Base-by-base conservation (phyloP, 1,140 invertebrate species). In the Heterodera carotae region DNA sequence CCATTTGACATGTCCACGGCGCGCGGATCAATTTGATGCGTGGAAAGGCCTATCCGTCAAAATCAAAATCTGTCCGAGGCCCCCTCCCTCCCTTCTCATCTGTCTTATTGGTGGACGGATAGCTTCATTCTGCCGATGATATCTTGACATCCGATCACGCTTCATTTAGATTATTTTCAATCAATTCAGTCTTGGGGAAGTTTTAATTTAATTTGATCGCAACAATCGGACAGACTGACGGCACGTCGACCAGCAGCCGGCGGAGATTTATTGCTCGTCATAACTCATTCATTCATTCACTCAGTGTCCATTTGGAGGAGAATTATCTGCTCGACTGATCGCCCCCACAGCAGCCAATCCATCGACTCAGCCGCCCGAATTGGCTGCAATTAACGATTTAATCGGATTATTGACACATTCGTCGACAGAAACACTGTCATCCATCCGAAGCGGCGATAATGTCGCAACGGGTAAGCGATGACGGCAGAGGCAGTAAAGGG, bases 191-290 rank as follows among this genome's bases (percentile, higher is more conserved):
- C 39, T 12, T 10, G 39, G 15, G 39, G 15, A 43, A 43, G 39
- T 43, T 43, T 7, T 4, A 7, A 2, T 43, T 43, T n/a, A n/a
- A n/a, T 43, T 15, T 56, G 22, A 56, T 56, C 48, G 48, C 48
- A 56, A 56, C 48, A 22, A 22, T 15, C 48, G 18, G 48, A 53
- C 48, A 18, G 48, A 15, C 18, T 56, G 48, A 56, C 48, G 22
- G 15, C 48, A 56, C 18, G 5, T 2, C 12, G 18, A 0, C 12
- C 48, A 56, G 48, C 48, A 18, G 31, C n/a, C 62, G 18, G 60
- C 62, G 33, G 29, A 66, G 62, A 66, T 66, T 66, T 66, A 66
- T 66, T 66, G 62, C 62, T 29, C 27, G 62, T 18, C 62, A 66
- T 66, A 66, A 66, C 29, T 66, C 33, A 66, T 22, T 56, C 48